These are phyloP conservation scores for Pentalonia nigronervosa DNA, from an alignment of 1,140 invertebrate species.

Conservation along the genomic window DNA sequence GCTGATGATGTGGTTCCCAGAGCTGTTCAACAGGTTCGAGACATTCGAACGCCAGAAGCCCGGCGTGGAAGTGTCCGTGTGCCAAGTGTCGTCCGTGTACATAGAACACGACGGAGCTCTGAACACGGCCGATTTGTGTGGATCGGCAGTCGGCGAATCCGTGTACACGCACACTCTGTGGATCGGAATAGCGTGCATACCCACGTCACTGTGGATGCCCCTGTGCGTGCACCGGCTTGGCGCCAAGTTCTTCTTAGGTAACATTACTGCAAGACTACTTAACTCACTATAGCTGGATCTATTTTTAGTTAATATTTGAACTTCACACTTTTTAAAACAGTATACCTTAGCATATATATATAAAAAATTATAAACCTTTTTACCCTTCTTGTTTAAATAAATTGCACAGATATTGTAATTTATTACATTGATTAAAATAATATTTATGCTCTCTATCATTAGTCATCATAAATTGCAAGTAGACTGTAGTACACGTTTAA, in stretches of 20 bases:
- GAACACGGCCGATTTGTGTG: constrained; percentile 66
- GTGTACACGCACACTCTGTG: constrained; percentile 77
- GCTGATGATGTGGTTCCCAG: constrained; percentile 84
- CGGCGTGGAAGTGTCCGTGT: constrained; percentile 71
- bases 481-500: no score
- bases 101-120: constrained; percentile 59
- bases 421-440: no score
- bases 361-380: no score
- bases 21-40: constrained; percentile 78
- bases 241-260: constrained; percentile 77
- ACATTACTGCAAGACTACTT: neutral
- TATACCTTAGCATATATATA: no score
- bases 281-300: neutral
- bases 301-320: neutral
- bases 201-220: constrained; percentile 75
- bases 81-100: constrained; percentile 72
- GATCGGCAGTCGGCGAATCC: constrained; percentile 69
- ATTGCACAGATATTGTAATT: no score
- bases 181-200: constrained; percentile 76
- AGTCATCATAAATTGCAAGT: no score
- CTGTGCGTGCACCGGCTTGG: constrained; percentile 76
- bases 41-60: constrained; percentile 73
- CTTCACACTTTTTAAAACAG: neutral
- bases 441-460: no score
- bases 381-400: no score